Evolutionary conservation across 2,113 vertebrate genomes (phyloP), one percentile per base, ranked within the genome.

Genomic region (Petrocephalus microphthalmus): DNA sequence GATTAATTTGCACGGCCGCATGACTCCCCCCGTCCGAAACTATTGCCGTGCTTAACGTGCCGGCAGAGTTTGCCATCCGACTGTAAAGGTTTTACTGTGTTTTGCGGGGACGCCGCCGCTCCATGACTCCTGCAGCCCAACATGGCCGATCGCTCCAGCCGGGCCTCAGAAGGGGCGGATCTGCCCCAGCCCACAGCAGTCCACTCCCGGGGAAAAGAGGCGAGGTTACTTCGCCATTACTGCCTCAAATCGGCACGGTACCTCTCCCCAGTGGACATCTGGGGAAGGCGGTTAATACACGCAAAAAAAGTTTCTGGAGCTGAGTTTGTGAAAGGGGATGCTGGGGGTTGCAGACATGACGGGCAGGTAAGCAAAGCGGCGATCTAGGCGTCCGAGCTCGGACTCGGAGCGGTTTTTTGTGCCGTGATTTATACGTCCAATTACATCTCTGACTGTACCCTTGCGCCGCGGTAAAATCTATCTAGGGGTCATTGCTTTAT

Each of bases 341-440:
- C 92, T 95, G 45, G 94, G 89, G 51, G 56, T 95, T 5, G 90
- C 91, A n/a, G 95, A 95, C 82, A 94, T 95, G 94, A 95, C 94
- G 0, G 89, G 89, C 89, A 91, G 95, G 95, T 95, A 19, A 93
- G 94, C 88, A 64, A 19, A 33, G 19, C 33, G n/a, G 22, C 87
- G 22, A 86, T 37, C 37, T 42, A 45, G 74, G n/a, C 71, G 71
- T 78, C 33, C 6, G 67, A 74, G 17, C 67, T 74, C 20, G 5
- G 13, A 37, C 60, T 64, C 2, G 0, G 7, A 67, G 25, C 11
- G 25, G 60, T 29, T 67, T 29, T 67, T 13, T 29, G 45, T 45
- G 81, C 81, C 19, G 81, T 83, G 25, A 29, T 67, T 67, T 54
- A 8, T 67, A 42, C 17, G 71, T 4, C n/a, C 71, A 7, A 42